Conservation (phyloP, 2,888 invertebrate species). For the Macrosoma leucophasiata region DNA sequence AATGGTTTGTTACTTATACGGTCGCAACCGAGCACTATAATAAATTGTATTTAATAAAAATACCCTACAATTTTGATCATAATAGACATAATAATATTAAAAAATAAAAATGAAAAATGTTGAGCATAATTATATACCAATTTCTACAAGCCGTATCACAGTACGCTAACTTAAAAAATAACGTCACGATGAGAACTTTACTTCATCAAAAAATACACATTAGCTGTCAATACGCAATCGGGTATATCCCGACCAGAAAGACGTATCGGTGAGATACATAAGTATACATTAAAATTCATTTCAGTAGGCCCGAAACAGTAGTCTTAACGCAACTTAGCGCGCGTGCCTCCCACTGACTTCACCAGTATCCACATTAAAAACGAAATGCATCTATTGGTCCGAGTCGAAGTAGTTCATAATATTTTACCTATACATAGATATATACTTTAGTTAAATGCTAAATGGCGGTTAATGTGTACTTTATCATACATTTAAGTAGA, state of each 20-base stretch:
- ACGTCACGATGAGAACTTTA: constrained; percentile 31
- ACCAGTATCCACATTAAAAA: constrained; percentile 15
- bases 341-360: constrained; percentile 16
- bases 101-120: constrained; percentile 44
- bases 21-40: constrained; percentile 24
- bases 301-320: constrained; percentile 40
- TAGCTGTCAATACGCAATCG: constrained; percentile 2
- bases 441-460: constrained; percentile 14
- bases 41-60: constrained; percentile 27
- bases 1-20: constrained; percentile 35
- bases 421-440: constrained; percentile 5
- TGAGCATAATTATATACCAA: constrained; percentile 62
- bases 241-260: constrained; percentile 6
- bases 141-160: constrained; percentile 67
- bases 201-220: constrained; percentile 13
- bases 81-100: constrained; percentile 42
- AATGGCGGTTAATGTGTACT: constrained; percentile 15
- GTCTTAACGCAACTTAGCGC: constrained; percentile 33
- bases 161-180: constrained; percentile 61
- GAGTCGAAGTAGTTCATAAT: constrained; percentile 20
- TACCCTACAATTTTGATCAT: constrained; percentile 35
- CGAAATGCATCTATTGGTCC: constrained; percentile 31
- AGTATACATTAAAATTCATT: constrained; percentile 21
- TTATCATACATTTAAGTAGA: constrained; percentile 22
- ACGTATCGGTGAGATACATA: constrained; percentile 11